phyloP scores from a whole-genome alignment of 2,888 invertebrate species.

The Agonopterix subpropinquella region DNA sequence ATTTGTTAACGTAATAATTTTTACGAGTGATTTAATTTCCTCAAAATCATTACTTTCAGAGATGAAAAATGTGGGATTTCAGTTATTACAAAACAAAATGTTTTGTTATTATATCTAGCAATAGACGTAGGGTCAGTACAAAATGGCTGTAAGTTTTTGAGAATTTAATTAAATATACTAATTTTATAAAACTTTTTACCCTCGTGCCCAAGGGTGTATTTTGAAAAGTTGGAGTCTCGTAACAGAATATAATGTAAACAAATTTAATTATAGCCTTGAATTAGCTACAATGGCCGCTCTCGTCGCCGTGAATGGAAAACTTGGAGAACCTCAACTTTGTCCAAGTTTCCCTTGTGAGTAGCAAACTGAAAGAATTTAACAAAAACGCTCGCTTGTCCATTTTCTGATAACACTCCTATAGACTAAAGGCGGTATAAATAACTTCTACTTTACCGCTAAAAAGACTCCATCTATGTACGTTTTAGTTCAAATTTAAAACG shows the following conservation, averaged over 20 bases:
- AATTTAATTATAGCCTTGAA: constrained; percentile 69
- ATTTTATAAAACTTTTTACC: not conserved
- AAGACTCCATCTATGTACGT: too few species aligned
- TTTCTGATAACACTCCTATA: constrained; percentile 11
- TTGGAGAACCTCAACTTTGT: constrained; percentile 58
- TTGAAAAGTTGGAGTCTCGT: constrained; percentile 44
- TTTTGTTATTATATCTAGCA: too few species aligned
- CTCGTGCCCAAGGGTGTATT: constrained; percentile 25
- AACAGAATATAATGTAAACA: constrained; percentile 62
- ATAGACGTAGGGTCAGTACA: too few species aligned
- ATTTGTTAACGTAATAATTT: not conserved
- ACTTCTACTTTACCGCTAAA: too few species aligned
- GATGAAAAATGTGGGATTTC: too few species aligned
- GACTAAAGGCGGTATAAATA: not conserved
- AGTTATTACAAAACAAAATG: too few species aligned
- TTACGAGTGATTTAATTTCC: too few species aligned
- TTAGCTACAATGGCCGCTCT: constrained; percentile 63
- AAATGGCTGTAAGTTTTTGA: not conserved
- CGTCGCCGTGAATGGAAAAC: constrained; percentile 48
- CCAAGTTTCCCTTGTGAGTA: constrained; percentile 42
- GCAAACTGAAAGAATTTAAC: constrained; percentile 44
- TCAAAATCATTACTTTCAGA: too few species aligned
- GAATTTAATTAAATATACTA: not conserved
- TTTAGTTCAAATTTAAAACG: too few species aligned
- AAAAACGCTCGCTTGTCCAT: constrained; percentile 36